phyloP scores from a whole-genome alignment of 2,113 vertebrate genomes.

The Scartelaos histophorus region DNA sequence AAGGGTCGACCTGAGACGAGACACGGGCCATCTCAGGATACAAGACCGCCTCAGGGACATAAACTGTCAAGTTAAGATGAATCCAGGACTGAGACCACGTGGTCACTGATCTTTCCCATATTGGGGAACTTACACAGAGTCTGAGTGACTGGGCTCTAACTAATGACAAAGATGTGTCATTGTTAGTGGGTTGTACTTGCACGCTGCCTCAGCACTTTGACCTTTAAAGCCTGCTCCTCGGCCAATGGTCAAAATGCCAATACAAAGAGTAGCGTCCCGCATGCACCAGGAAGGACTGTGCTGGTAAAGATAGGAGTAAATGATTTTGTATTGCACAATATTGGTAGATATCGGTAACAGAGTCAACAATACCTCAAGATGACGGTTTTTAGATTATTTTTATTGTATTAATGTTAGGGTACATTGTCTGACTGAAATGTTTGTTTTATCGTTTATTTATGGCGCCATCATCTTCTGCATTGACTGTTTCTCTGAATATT shows the following conservation, averaged over 20 bases:
- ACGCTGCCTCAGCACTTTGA: conserved; percentile 45
- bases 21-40: neutral
- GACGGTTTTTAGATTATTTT: conserved; percentile 9
- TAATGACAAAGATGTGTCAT: conserved; percentile 34
- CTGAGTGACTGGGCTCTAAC: conserved; percentile 15
- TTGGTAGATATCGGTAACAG: conserved; percentile 24
- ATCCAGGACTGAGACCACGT: conserved; percentile 26
- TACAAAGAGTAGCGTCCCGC: conserved; percentile 14
- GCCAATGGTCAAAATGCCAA: conserved; percentile 13
- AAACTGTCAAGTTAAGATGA: conserved; percentile 22
- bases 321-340: conserved; percentile 44
- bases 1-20: conserved; percentile 4
- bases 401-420: conserved; percentile 26
- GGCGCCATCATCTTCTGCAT: conserved; percentile 8
- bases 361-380: conserved; percentile 42
- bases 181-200: conserved; percentile 28
- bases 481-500: conserved; percentile 25
- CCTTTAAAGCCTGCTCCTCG: conserved; percentile 34
- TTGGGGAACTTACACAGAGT: conserved; percentile 60
- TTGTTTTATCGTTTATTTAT: conserved; percentile 25
- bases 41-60: conserved; percentile 34
- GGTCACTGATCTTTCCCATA: conserved; percentile 63
- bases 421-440: conserved; percentile 14
- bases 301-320: conserved; percentile 16
- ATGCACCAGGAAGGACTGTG: neutral